A percentile compares a stretch with the other conserved stretches of the same genome.
Evolutionary conservation across 2,888 invertebrate species (phyloP).

Genomic region (Cheilosia variabilis): DNA sequence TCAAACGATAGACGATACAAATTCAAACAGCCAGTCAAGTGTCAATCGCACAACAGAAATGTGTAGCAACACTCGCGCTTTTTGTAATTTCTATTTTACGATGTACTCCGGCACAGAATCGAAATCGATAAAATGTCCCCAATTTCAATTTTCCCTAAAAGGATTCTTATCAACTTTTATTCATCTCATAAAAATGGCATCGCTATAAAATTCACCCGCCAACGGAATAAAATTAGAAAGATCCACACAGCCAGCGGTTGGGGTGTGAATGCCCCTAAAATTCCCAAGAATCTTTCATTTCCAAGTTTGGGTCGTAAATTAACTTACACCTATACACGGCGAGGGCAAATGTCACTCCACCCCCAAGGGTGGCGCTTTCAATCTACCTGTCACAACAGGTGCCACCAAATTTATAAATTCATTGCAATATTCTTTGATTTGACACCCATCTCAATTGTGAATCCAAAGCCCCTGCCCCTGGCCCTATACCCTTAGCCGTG

Average conservation of each 20-base stretch:
- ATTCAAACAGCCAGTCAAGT: slow-evolving; percentile 6
- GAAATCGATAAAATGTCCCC: slow-evolving; percentile 51
- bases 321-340: slow-evolving; percentile 29
- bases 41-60: slow-evolving; percentile 15
- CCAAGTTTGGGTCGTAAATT: slow-evolving; percentile 49
- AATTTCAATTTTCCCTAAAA: slow-evolving; percentile 59
- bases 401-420: slow-evolving; percentile 72
- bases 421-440: slow-evolving; percentile 73
- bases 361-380: background rate
- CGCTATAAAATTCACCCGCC: slow-evolving; percentile 51
- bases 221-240: slow-evolving; percentile 45
- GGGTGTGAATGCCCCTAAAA: slow-evolving; percentile 9
- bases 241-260: slow-evolving; percentile 4
- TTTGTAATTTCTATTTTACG: slow-evolving; percentile 39
- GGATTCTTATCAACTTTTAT: slow-evolving; percentile 58
- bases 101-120: slow-evolving; percentile 4
- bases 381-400: slow-evolving; percentile 63
- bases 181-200: slow-evolving; percentile 54
- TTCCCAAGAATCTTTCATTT: slow-evolving; percentile 26
- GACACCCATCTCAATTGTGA: slow-evolving; percentile 31
- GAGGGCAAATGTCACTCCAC: slow-evolving; percentile 30
- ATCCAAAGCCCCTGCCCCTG: background rate
- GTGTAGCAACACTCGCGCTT: background rate
- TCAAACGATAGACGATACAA: background rate
- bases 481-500: background rate